phyloP scores from a whole-genome alignment of 2,888 invertebrate genomes.

The Cerastis rubricosa region DNA sequence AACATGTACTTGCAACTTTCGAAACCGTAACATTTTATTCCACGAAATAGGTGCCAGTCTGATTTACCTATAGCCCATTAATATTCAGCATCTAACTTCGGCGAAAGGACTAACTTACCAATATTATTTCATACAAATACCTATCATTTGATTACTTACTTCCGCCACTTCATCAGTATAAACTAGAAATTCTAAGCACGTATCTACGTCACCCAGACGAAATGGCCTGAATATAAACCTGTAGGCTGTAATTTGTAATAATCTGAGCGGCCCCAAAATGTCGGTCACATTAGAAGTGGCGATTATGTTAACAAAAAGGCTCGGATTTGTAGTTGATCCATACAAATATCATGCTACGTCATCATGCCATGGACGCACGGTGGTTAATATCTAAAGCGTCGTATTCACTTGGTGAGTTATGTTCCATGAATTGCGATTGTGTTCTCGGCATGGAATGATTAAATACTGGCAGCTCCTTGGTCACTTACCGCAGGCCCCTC shows the following conservation, averaged over 20 bases:
- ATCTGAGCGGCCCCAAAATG: constrained; percentile 28
- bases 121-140: background rate
- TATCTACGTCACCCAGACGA: background rate
- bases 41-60: background rate
- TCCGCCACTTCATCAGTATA: constrained; percentile 8
- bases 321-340: constrained; percentile 20
- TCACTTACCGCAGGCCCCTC: background rate
- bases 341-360: constrained; percentile 20
- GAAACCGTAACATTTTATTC: background rate
- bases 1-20: background rate
- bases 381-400: constrained; percentile 15
- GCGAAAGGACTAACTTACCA: background rate
- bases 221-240: constrained; percentile 3
- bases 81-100: constrained; percentile 4
- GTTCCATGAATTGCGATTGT: background rate
- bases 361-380: constrained; percentile 3
- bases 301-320: constrained; percentile 33
- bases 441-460: background rate
- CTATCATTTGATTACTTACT: constrained; percentile 8
- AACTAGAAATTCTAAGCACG: constrained; percentile 16
- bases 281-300: constrained; percentile 32
- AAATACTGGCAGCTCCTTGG: background rate
- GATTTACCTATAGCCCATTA: constrained; percentile 18
- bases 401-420: background rate
- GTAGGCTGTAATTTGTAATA: constrained; percentile 24